Base-by-base conservation (phyloP, 1,140 invertebrate species). In the Helicoverpa armigera region DNA sequence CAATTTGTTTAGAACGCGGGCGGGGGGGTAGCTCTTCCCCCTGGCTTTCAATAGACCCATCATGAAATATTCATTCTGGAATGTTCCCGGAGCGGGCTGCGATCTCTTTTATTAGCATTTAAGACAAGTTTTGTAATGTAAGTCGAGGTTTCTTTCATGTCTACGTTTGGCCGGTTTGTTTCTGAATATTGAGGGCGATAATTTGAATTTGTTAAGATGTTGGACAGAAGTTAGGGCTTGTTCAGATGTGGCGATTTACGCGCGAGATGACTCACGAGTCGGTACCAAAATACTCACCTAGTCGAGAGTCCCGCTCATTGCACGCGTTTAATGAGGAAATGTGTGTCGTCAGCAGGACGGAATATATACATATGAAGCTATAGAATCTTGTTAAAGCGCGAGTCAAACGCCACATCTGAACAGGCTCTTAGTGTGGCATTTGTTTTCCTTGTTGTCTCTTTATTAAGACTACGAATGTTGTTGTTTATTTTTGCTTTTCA, bases 41-140 rank as follows among this genome's bases (percentile, higher is more conserved):
- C 58, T 85, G 86, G 83, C 67, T 78, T 23, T 79, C 81, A 82
- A 76, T 87, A 82, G 82, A 65, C 74, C 82, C 80, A 82, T 86
- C 85, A 88, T 88, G 86, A 88, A 88, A 88, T 86, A 88, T 88
- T 88, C 86, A 88, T 87, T 83, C 80, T 69, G 48, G 82, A 81
- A 85, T 78, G 80, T 83, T 79, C 83, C 70, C 35, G 48, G 75
- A 69, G 82, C 48, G 67, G 53, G 70, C 81, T 69, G 50, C 86
- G 85, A 86, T 86, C 85, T 83, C 86, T 88, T 88, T 85, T 88
- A 88, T 88, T 88, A 88, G 85, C 86, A 88, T 88, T 88, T 88
- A 88, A 86, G 86, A 86, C 85, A 88, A 88, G 83, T 88, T 88
- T 83, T 85, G 83, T 82, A 86, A 88, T 88, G 85, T 87, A 86